Conservation (phyloP, 2,113 vertebrate species). For the Cephalopterus ornatus region DNA sequence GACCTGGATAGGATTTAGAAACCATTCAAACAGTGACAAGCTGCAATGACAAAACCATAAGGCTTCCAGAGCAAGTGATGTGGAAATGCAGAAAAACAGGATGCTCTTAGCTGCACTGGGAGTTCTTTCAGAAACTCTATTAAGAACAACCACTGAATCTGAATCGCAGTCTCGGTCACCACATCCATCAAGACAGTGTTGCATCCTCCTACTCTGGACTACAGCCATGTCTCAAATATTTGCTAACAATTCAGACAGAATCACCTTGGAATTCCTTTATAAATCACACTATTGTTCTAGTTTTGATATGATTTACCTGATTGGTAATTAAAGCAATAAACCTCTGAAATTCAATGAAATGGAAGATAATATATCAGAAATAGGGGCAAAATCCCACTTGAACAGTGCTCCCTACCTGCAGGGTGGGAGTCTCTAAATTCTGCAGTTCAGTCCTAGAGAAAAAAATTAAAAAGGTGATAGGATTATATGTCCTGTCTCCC, state of each 20-base stretch:
- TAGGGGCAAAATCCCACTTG: neutral
- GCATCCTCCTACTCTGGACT: neutral
- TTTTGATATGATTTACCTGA: conserved; percentile 5
- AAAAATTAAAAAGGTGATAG: neutral
- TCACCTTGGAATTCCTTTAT: neutral
- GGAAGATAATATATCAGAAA: conserved; percentile 31
- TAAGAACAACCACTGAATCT: neutral
- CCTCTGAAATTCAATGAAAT: neutral
- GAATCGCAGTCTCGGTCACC: rapidly evolving
- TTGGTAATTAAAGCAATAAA: conserved; percentile 26
- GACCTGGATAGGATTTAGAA: neutral
- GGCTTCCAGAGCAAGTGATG: neutral
- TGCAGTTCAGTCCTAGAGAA: neutral
- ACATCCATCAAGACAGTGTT: neutral
- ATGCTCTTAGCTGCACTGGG: neutral
- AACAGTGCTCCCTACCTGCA: neutral
- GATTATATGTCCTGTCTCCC: conserved; percentile 3
- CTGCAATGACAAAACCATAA: neutral
- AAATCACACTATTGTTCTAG: neutral
- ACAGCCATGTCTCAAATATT: neutral
- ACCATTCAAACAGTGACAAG: neutral
- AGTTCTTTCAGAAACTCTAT: neutral
- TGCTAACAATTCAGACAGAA: neutral
- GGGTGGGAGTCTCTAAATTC: conserved; percentile 6
- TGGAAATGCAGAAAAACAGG: neutral